Evolutionary conservation across 1,140 invertebrate genomes (phyloP).

Genomic region (Drosophila pandora): DNA sequence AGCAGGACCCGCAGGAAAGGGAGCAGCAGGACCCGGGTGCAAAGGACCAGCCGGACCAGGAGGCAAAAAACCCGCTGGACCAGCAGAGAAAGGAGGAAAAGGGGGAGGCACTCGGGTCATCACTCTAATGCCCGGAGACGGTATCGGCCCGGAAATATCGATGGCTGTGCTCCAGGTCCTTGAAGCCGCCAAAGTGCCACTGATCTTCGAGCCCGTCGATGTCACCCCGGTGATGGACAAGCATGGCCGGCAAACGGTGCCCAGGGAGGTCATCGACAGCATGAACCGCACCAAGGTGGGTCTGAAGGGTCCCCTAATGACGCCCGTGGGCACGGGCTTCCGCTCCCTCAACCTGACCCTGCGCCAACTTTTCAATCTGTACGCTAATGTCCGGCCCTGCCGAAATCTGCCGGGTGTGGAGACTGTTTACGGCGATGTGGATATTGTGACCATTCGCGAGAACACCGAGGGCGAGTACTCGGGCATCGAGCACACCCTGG

Average conservation of each 20-base stretch:
- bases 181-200: constrained; percentile 95
- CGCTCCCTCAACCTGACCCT: constrained; percentile 98
- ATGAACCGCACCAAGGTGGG: constrained; percentile 98
- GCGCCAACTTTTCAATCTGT: constrained; percentile 99
- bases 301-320: constrained; percentile 98
- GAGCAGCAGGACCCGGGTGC: neutral
- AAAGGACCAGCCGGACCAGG: neutral
- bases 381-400: constrained; percentile 99
- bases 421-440: constrained; percentile 98
- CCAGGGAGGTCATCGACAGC: constrained; percentile 97
- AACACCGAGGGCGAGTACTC: constrained; percentile 99
- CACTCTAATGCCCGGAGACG: constrained; percentile 98
- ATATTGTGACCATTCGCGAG: constrained; percentile 99
- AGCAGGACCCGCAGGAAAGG: neutral
- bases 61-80: neutral
- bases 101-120: constrained; percentile 59
- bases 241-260: constrained; percentile 98
- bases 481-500: constrained; percentile 99
- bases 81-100: neutral
- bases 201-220: constrained; percentile 99
- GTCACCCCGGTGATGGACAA: constrained; percentile 98
- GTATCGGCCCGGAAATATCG: constrained; percentile 99
- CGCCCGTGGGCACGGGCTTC: constrained; percentile 99
- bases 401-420: constrained; percentile 98
- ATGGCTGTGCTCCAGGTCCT: constrained; percentile 98